These are phyloP conservation scores for Creontiades dilutus DNA, from an alignment of 2,888 invertebrate species.

Conservation along the genomic window DNA sequence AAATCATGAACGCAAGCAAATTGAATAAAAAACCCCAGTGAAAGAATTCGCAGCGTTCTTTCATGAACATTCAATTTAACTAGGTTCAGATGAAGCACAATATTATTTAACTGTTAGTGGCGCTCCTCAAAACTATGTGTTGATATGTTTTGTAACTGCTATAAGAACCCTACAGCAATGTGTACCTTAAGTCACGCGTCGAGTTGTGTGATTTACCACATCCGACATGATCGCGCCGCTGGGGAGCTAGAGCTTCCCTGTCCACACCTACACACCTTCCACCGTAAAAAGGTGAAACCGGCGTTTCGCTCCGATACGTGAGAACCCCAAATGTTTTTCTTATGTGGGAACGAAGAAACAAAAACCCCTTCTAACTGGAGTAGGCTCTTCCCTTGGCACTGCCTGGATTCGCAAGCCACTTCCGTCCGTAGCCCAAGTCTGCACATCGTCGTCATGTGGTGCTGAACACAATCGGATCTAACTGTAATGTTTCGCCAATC, in stretches of 20 bases:
- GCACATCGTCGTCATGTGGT: background rate
- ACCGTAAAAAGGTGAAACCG: slow-evolving; percentile 17
- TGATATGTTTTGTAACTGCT: too few relatives aligned
- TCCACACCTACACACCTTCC: background rate
- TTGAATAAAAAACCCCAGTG: too few relatives aligned
- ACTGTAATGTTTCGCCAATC: background rate
- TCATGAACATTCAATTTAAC: too few relatives aligned
- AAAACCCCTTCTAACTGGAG: slow-evolving; percentile 25
- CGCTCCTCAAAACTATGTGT: too few relatives aligned
- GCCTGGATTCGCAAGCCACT: background rate
- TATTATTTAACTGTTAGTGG: too few relatives aligned
- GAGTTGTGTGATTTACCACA: slow-evolving; percentile 5
- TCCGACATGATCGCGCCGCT: background rate
- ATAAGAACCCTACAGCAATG: too few relatives aligned
- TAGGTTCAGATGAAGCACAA: too few relatives aligned
- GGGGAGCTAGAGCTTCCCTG: background rate
- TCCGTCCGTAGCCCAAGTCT: background rate
- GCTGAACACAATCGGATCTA: background rate
- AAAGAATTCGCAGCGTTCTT: too few relatives aligned
- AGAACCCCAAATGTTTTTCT: slow-evolving; percentile 21
- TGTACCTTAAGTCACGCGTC: background rate
- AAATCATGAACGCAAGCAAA: too few relatives aligned
- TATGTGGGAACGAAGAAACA: slow-evolving; percentile 22
- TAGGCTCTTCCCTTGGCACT: background rate
- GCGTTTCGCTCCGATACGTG: slow-evolving; percentile 27